phyloP scores from a whole-genome alignment of 2,888 invertebrate species.

The Hyppa rectilinea region DNA sequence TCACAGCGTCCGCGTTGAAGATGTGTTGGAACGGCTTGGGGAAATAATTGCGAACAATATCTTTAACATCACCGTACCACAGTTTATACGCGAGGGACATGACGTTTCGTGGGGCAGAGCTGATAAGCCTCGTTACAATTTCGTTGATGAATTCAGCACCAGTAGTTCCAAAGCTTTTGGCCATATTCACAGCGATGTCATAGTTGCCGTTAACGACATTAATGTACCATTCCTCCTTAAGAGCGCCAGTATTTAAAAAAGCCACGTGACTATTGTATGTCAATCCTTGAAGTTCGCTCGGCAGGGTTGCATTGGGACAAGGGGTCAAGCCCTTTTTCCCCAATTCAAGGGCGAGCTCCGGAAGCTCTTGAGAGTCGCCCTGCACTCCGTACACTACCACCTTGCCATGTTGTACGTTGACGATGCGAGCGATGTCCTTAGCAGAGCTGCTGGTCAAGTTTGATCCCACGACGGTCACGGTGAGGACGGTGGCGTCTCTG shows the following conservation, averaged over 20 bases:
- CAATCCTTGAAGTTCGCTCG: constrained; percentile 57
- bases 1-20: constrained; percentile 59
- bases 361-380: constrained; percentile 54
- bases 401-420: constrained; percentile 67
- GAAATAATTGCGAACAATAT: constrained; percentile 65
- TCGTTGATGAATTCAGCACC: constrained; percentile 41
- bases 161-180: constrained; percentile 47
- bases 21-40: constrained; percentile 65
- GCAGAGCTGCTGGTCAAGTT: constrained; percentile 70
- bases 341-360: constrained; percentile 61
- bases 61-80: constrained; percentile 58
- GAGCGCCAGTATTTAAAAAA: constrained; percentile 59
- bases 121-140: constrained; percentile 54
- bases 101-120: constrained; percentile 49
- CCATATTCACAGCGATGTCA: constrained; percentile 62
- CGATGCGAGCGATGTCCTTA: constrained; percentile 71
- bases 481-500: constrained; percentile 66
- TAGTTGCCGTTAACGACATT: constrained; percentile 56
- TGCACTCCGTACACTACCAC: constrained; percentile 68
- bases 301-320: constrained; percentile 58
- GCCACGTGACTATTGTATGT: constrained; percentile 64
- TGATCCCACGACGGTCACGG: constrained; percentile 69
- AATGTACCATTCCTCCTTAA: constrained; percentile 60
- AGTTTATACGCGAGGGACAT: constrained; percentile 68
- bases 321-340: constrained; percentile 47